Base-by-base conservation (phyloP, 2,888 invertebrate genomes). In the Sinohyriopsis cumingii region DNA sequence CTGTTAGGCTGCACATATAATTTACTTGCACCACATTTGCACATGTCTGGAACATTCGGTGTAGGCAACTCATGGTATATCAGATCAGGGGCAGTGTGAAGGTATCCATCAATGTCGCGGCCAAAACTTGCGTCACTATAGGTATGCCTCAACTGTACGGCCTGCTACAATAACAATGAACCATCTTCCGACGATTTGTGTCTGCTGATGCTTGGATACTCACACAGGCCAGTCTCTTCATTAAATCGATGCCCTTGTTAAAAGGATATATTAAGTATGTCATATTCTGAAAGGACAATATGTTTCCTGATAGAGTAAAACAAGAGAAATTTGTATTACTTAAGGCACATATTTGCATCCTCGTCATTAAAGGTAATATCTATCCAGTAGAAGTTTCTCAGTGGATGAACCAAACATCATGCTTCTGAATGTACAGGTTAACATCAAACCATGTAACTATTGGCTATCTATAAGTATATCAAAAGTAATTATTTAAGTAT, bases 21-120 rank as follows among this genome's bases (percentile, higher is more conserved):
- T 59, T n/a, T 24, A 59, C 59, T 59, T 22, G 12, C 59, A 22
- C 59, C 59, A 59, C 7, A 59, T 59, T 59, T 59, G 22, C 59
- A 59, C 22, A 25, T 59, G 25, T 59, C 59, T 19, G 59, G 59
- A n/a, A 22, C 22, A 24, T 19, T 18, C 4, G 22, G 24, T n/a
- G 59, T 2, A 22, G 22, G 22, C 19, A 59, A 25, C 59, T 59
- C 59, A 59, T 59, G 22, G 22, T 19, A 59, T 18, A n/a, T 3
- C 59, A n/a, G n/a, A n/a, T 19, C 59, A 28, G 28, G 28, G 25
- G 19, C 59, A 18, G 59, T 24, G 59, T 18, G 22, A 18, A 59
- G 59, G 22, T 24, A 59, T 3, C 15, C 9, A 59, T n/a, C 59
- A 24, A 18, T 18, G 5, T 59, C 59, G 6, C 59, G 19, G 22